A percentile compares a stretch with the other conserved stretches of the same genome.
phyloP scores from a whole-genome alignment of 2,888 invertebrate genomes.

The Ornithoptera alexandrae region DNA sequence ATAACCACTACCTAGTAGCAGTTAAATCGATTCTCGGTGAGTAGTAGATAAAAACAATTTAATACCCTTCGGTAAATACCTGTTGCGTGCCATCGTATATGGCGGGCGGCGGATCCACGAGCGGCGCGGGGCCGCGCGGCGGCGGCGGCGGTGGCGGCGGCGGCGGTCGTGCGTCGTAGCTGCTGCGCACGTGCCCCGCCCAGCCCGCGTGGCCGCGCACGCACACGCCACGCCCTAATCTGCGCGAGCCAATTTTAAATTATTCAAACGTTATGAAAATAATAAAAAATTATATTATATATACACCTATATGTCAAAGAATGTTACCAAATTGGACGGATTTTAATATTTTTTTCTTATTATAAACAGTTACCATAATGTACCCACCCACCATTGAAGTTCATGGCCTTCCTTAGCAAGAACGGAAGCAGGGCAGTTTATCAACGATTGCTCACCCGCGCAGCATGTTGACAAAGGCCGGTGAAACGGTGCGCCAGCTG shows the following conservation, averaged over 20 bases:
- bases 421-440: too few species aligned
- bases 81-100: slow-evolving; percentile 91
- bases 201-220: slow-evolving; percentile 94
- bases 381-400: too few species aligned
- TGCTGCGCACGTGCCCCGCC: slow-evolving; percentile 94
- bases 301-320: too few species aligned
- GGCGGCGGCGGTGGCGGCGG: background rate
- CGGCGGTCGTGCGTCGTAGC: slow-evolving; percentile 83
- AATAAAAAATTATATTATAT: too few species aligned
- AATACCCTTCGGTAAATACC: slow-evolving; percentile 38
- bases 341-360: too few species aligned
- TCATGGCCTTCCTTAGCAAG: too few species aligned
- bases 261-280: too few species aligned
- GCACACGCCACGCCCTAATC: slow-evolving; percentile 93
- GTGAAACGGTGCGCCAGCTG: slow-evolving; percentile 84
- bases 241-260: slow-evolving; percentile 56
- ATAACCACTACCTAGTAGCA: too few species aligned
- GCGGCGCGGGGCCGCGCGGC: slow-evolving; percentile 13
- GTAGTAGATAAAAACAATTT: too few species aligned
- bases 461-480: slow-evolving; percentile 79
- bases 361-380: too few species aligned
- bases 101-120: slow-evolving; percentile 75
- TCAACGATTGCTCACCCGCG: slow-evolving; percentile 61
- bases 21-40: too few species aligned
- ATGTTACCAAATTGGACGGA: too few species aligned